Percentiles rank a stretch among this genome's conserved stretches.
Conservation (phyloP, 2,888 invertebrate species). For the Reticulitermes lucifugus region DNA sequence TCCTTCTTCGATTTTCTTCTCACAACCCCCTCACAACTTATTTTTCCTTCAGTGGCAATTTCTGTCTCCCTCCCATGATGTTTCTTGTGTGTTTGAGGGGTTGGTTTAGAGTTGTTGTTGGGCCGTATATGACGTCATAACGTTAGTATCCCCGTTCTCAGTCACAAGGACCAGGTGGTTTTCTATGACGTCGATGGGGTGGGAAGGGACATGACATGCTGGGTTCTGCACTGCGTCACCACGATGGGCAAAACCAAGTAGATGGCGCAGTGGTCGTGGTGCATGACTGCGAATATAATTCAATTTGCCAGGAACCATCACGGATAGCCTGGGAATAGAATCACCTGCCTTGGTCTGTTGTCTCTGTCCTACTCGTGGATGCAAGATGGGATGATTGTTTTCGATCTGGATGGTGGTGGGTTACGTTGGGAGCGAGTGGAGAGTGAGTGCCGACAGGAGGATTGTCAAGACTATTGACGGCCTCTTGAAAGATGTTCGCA, state of each 20-base stretch:
- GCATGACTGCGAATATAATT: constrained; percentile 49
- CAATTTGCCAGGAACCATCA: constrained; percentile 35
- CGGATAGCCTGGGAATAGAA: constrained; percentile 43
- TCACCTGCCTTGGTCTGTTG: constrained; percentile 43
- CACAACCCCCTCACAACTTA: constrained; percentile 4
- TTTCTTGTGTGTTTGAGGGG: not conserved
- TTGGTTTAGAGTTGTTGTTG: constrained; percentile 5
- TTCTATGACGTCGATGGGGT: not conserved
- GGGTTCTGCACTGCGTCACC: not conserved
- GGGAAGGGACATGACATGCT: not conserved
- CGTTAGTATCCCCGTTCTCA: not conserved
- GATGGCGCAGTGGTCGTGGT: not conserved
- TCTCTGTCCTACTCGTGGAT: not conserved
- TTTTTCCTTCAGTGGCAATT: constrained; percentile 15
- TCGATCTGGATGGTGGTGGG: not conserved
- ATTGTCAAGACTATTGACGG: too few species aligned
- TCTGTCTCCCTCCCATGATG: not conserved
- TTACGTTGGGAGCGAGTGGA: not conserved
- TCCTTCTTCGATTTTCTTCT: constrained; percentile 14
- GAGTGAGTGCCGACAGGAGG: too few species aligned
- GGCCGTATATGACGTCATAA: constrained; percentile 38
- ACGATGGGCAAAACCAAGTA: not conserved
- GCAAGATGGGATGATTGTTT: not conserved
- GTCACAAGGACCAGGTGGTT: constrained; percentile 29
- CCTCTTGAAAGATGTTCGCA: not conserved